Percentiles rank a stretch among this genome's conserved stretches.
Evolutionary conservation across 2,888 invertebrate species (phyloP).

Genomic region (Leptinotarsa haldemani): DNA sequence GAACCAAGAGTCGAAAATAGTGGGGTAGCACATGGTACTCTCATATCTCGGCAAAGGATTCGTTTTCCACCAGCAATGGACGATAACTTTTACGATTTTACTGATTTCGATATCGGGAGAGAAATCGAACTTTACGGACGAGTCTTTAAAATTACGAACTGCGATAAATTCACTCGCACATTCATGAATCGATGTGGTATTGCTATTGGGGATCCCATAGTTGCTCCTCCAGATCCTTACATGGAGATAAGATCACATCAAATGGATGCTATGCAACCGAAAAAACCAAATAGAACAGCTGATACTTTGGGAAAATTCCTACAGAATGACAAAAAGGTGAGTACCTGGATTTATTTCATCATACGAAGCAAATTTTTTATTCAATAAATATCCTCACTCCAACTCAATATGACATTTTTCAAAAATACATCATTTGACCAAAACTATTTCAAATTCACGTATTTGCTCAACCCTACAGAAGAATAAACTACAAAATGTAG

Average conservation of each 20-base stretch:
- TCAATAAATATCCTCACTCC: background rate
- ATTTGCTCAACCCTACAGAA: too few species aligned
- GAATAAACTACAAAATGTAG: too few species aligned
- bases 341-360: background rate
- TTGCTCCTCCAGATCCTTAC: conserved; percentile 70
- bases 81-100: conserved; percentile 82
- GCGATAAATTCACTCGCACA: conserved; percentile 87
- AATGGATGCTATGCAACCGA: conserved; percentile 61
- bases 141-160: conserved; percentile 83
- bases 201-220: conserved; percentile 78
- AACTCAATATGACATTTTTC: too few species aligned
- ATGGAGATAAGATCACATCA: conserved; percentile 64
- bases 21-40: conserved; percentile 85
- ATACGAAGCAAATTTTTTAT: background rate
- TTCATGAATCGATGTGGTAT: conserved; percentile 89
- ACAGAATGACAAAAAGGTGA: conserved; percentile 78
- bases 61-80: conserved; percentile 80
- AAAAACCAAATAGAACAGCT: conserved; percentile 70
- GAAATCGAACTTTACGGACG: conserved; percentile 86
- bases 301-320: conserved; percentile 84
- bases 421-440: too few species aligned
- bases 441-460: too few species aligned
- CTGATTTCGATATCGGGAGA: conserved; percentile 87
- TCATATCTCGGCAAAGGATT: conserved; percentile 86
- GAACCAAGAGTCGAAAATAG: conserved; percentile 87